These are phyloP conservation scores for Papilio polytes DNA, from an alignment of 1,140 invertebrate genomes.

Conservation along the genomic window DNA sequence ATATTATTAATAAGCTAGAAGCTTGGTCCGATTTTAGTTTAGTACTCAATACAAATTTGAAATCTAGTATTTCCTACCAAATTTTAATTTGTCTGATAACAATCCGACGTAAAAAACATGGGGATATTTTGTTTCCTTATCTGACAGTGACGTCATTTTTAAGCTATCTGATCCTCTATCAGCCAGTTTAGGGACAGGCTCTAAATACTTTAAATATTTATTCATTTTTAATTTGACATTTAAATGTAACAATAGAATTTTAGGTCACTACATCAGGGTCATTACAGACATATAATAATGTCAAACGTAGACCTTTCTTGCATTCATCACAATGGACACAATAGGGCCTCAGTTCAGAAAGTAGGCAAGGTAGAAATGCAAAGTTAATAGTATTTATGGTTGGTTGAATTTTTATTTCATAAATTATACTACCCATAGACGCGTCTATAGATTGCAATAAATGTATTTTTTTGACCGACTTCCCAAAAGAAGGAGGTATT, in stretches of 20 bases:
- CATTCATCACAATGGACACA: slow-evolving; percentile 32
- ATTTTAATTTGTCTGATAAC: no score
- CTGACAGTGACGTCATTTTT: no score
- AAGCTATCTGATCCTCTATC: no score
- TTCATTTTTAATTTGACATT: slow-evolving; percentile 13
- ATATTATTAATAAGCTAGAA: neutral
- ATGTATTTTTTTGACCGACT: no score
- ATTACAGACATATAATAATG: neutral
- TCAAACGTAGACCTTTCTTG: slow-evolving; percentile 33
- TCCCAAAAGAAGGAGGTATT: no score
- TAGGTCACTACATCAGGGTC: neutral
- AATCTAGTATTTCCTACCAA: no score
- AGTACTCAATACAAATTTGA: neutral
- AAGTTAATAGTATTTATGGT: neutral
- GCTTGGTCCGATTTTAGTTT: neutral
- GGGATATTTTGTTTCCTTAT: no score
- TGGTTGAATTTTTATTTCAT: slow-evolving; percentile 15
- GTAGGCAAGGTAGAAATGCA: neutral
- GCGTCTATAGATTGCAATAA: no score
- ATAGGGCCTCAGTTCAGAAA: slow-evolving; percentile 17
- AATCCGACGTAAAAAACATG: no score
- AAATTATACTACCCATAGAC: no score
- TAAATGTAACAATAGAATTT: neutral
- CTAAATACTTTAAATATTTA: neutral
- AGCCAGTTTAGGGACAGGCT: no score